A percentile compares a stretch with the other conserved stretches of the same genome.
Conservation (phyloP, 1,140 invertebrate genomes). For the Radopholus similis region DNA sequence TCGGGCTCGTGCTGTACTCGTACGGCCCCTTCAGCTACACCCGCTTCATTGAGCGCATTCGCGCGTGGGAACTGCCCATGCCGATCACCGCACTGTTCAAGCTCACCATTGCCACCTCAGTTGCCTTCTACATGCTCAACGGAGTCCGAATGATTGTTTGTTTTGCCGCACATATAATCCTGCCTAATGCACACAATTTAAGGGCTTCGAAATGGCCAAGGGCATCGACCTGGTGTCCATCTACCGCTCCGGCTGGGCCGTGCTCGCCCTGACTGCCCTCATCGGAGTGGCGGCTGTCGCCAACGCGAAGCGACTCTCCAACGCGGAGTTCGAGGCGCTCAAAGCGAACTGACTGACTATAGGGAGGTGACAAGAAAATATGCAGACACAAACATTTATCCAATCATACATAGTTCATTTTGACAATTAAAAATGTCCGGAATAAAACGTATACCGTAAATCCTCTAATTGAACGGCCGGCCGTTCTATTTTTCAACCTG, state of each 20-base stretch:
- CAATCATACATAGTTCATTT: background rate
- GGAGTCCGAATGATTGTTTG: conserved; percentile 23
- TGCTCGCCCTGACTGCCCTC: conserved; percentile 43
- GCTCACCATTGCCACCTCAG: background rate
- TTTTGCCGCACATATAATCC: background rate
- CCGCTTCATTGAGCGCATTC: conserved; percentile 39
- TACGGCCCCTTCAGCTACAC: conserved; percentile 42
- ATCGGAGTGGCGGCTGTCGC: conserved; percentile 45
- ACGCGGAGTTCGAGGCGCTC: conserved; percentile 23
- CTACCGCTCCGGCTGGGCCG: conserved; percentile 45
- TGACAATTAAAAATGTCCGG: background rate
- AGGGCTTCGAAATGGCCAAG: conserved; percentile 55
- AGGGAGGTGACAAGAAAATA: background rate
- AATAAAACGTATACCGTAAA: background rate
- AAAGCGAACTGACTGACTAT: too few relatives aligned
- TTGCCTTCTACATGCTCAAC: conserved; percentile 7
- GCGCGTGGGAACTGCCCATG: background rate
- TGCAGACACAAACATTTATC: background rate
- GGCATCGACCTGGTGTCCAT: conserved; percentile 47
- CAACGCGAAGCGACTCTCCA: conserved; percentile 31
- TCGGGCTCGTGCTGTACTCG: background rate
- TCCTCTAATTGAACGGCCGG: background rate
- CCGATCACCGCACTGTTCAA: background rate
- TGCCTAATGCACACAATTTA: background rate
- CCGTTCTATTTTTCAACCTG: background rate